These are phyloP conservation scores for Romanogobio albipinnatus DNA, from an alignment of 2,113 vertebrate genomes.

Conservation along the genomic window DNA sequence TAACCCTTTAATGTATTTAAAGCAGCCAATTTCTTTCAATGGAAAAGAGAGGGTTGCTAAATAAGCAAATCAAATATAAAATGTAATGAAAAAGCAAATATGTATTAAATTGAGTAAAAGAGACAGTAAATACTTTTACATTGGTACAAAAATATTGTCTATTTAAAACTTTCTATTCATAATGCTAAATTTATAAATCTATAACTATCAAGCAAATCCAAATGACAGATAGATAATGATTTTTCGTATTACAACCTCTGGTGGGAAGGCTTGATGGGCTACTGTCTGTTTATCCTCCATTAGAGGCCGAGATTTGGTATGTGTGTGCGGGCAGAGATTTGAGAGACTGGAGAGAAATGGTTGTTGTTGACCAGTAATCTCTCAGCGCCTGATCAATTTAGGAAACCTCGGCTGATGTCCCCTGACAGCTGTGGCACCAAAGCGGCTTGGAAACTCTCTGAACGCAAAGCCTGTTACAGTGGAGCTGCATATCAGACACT, in stretches of 20 bases:
- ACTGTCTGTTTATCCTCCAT: constrained; percentile 19
- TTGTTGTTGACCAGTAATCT: constrained; percentile 56
- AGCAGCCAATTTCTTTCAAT: neutral
- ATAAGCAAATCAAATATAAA: neutral
- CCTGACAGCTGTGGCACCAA: constrained; percentile 55
- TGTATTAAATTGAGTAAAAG: no score
- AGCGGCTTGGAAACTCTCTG: constrained; percentile 49
- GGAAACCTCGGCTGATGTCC: constrained; percentile 56
- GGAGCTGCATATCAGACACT: constrained; percentile 52
- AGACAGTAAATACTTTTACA: neutral
- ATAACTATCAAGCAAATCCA: neutral
- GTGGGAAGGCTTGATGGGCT: neutral
- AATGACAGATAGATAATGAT: neutral
- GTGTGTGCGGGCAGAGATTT: constrained; percentile 31
- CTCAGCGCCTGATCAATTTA: constrained; percentile 55
- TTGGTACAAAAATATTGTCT: neutral
- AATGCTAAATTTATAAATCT: neutral
- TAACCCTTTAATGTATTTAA: no score
- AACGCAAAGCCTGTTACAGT: constrained; percentile 53
- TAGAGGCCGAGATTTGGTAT: constrained; percentile 10
- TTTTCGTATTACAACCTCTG: neutral
- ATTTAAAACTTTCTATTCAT: no score
- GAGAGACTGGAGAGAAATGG: constrained; percentile 30
- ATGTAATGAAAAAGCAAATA: neutral
- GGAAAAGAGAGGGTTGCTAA: neutral